phyloP scores from a whole-genome alignment of 2,797 vertebrate genomes.

The Carduelis carduelis region DNA sequence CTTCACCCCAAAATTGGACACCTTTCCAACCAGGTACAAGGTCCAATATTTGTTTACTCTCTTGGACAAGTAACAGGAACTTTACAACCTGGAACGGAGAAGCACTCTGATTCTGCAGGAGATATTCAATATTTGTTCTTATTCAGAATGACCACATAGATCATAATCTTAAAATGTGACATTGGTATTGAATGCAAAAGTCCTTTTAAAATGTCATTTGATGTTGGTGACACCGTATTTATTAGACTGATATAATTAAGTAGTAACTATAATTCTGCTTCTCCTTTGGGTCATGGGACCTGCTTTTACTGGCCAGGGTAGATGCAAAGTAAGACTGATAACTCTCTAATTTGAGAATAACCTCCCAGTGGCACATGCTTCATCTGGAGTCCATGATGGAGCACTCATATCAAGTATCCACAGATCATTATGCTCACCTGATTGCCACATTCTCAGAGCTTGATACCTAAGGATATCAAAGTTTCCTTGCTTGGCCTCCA shows the following conservation, averaged over 20 bases:
- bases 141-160: not conserved
- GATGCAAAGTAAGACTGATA: not conserved
- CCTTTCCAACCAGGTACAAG: conserved; percentile 18
- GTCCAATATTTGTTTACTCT: conserved; percentile 27
- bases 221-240: not conserved
- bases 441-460: not conserved
- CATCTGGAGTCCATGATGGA: not conserved
- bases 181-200: not conserved
- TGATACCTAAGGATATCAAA: not conserved
- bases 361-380: not conserved
- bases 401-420: not conserved
- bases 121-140: not conserved
- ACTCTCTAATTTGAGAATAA: not conserved
- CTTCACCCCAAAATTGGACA: not conserved
- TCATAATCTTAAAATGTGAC: not conserved
- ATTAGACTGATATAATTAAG: not conserved
- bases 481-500: not conserved
- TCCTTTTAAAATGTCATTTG: not conserved
- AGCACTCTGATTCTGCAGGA: not conserved
- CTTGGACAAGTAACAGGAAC: not conserved
- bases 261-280: not conserved
- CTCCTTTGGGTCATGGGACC: not conserved
- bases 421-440: not conserved
- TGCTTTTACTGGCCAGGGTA: not conserved
- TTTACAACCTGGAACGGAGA: not conserved